phyloP scores from a whole-genome alignment of 2,113 vertebrate genomes.

The Boulengeromyrus knoepffleri region DNA sequence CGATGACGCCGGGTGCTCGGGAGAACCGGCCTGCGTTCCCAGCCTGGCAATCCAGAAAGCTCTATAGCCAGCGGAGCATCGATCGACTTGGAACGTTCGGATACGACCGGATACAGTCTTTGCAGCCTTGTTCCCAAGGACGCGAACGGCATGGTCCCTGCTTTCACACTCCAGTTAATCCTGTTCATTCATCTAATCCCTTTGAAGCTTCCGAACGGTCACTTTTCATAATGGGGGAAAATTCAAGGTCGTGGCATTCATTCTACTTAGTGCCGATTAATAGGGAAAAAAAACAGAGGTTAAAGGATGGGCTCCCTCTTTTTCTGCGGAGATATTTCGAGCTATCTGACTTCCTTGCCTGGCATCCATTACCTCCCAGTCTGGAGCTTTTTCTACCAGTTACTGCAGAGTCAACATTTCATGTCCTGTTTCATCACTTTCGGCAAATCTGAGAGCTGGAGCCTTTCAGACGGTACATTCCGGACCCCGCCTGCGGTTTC shows the following conservation, averaged over 20 bases:
- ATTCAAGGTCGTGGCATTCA: conserved; percentile 4
- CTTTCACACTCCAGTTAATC: not conserved
- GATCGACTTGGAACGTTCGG: not conserved
- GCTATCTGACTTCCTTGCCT: not conserved
- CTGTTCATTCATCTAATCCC: not conserved
- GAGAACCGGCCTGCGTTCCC: not conserved
- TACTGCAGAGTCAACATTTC: not conserved
- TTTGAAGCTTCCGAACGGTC: not conserved
- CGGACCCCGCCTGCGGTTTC: not conserved
- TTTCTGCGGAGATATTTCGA: not conserved
- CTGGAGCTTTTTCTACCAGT: not conserved
- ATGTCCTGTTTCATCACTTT: not conserved
- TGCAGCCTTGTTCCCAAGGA: not conserved
- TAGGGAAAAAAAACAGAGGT: not conserved
- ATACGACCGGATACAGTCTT: not conserved
- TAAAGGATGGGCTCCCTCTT: not conserved
- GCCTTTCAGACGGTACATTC: not conserved
- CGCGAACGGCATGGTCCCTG: not conserved
- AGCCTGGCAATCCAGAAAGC: not conserved
- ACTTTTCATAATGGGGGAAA: not conserved
- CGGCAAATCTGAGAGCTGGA: not conserved
- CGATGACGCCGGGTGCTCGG: not conserved
- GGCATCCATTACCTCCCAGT: not conserved
- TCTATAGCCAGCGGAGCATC: not conserved
- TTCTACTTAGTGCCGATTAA: not conserved